Conservation (phyloP, 23 tunicate genomes). For the Ascidia mentula region DNA sequence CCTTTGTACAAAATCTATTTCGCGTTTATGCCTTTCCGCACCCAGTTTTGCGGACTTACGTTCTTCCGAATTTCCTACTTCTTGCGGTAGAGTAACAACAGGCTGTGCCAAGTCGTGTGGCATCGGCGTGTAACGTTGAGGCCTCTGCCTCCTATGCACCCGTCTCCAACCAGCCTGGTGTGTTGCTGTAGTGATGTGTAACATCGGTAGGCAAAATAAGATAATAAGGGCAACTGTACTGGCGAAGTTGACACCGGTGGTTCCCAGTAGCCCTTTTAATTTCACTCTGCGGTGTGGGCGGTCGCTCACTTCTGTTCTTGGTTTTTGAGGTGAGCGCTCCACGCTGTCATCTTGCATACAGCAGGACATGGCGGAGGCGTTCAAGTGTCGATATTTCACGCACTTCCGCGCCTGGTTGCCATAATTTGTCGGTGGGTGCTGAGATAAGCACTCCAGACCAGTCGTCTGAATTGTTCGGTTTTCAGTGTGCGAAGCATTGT, state of each 20-base stretch:
- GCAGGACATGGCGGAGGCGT: too few species aligned
- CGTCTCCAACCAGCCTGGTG: background rate
- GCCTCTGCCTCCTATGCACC: background rate
- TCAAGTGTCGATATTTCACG: background rate
- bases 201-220: background rate
- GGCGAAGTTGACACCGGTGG: background rate
- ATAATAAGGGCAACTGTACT: background rate
- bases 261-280: background rate
- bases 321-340: background rate
- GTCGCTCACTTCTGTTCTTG: background rate
- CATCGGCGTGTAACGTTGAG: background rate
- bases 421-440: background rate
- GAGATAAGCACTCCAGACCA: background rate
- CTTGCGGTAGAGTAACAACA: background rate
- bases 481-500: too few species aligned
- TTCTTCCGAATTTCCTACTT: background rate
- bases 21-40: too few species aligned
- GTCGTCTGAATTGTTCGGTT: too few species aligned
- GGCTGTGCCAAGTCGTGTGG: conserved; percentile 2
- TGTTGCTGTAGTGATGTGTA: background rate
- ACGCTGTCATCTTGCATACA: background rate
- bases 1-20: too few species aligned
- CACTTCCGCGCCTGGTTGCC: background rate
- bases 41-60: background rate
- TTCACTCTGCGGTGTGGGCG: background rate